These are phyloP conservation scores for Agriopis aurantiaria DNA, from an alignment of 2,888 invertebrate genomes.

Conservation along the genomic window DNA sequence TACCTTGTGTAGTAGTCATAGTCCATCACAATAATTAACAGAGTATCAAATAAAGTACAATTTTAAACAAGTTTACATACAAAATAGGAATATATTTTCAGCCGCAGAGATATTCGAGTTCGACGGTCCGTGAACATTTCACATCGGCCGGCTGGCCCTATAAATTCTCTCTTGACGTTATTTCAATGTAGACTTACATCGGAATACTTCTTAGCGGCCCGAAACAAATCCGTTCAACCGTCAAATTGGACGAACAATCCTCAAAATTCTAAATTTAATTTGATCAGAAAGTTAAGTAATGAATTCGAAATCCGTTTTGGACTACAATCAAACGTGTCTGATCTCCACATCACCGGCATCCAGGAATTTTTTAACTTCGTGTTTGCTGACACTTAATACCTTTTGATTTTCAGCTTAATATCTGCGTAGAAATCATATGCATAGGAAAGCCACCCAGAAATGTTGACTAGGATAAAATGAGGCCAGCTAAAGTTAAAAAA, in stretches of 20 bases:
- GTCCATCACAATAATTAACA: too few species aligned
- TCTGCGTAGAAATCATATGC: neutral
- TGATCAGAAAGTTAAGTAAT: slow-evolving; percentile 80
- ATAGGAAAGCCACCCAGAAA: neutral
- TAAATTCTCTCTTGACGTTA: slow-evolving; percentile 75
- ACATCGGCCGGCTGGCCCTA: slow-evolving; percentile 63
- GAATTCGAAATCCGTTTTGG: slow-evolving; percentile 69
- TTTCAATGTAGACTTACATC: slow-evolving; percentile 77
- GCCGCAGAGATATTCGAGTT: slow-evolving; percentile 60
- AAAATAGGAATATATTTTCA: slow-evolving; percentile 27
- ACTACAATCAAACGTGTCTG: slow-evolving; percentile 55
- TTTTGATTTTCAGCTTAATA: neutral
- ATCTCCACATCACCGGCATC: slow-evolving; percentile 23
- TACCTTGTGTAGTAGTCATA: too few species aligned
- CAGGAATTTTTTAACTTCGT: slow-evolving; percentile 30
- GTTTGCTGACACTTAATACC: slow-evolving; percentile 33
- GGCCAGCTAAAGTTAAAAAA: too few species aligned
- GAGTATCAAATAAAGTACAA: neutral
- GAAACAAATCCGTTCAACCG: slow-evolving; percentile 80
- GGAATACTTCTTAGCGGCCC: slow-evolving; percentile 78
- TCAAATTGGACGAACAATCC: slow-evolving; percentile 79
- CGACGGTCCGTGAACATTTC: slow-evolving; percentile 70
- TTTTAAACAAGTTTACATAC: slow-evolving; percentile 14
- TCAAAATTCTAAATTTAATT: slow-evolving; percentile 78
- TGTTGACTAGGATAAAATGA: neutral